A percentile compares a stretch with the other conserved stretches of the same genome.
Conservation (phyloP, 2,888 invertebrate genomes). For the Venustoraphidia nigricollis region DNA sequence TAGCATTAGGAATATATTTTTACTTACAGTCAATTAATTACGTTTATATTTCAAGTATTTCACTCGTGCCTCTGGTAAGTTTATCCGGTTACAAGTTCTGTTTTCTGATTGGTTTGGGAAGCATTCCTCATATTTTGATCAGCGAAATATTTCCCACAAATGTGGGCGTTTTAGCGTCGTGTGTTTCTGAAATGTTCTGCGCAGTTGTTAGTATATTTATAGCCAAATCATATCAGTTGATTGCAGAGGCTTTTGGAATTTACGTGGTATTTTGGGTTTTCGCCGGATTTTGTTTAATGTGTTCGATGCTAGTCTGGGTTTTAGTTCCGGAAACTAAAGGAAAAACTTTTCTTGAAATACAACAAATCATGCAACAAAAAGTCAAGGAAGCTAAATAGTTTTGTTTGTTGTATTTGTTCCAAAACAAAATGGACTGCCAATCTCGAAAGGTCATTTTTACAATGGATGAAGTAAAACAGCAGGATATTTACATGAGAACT, state of each 20-base stretch:
- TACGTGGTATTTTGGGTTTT: conserved; percentile 9
- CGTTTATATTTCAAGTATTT: conserved; percentile 5
- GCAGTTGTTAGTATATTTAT: conserved; percentile 4
- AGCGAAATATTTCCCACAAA: conserved; percentile 21
- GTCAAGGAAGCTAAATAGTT: too few relatives aligned
- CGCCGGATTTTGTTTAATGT: conserved; percentile 2
- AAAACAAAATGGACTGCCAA: too few relatives aligned
- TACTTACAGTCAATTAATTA: conserved; percentile 1
- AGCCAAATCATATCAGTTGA: conserved; percentile 7
- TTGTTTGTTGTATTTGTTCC: too few relatives aligned
- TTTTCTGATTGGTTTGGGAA: conserved; percentile 20
- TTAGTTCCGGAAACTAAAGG: conserved; percentile 11
- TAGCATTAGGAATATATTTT: background rate
- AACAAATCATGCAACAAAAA: background rate
- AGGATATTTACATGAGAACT: too few relatives aligned
- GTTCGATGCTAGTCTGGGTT: conserved; percentile 7
- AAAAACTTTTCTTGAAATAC: conserved; percentile 9
- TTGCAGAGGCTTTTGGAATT: conserved; percentile 7
- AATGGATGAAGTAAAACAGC: too few relatives aligned
- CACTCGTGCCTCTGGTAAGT: conserved; percentile 6
- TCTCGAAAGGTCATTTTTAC: too few relatives aligned
- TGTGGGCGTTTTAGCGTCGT: conserved; percentile 8
- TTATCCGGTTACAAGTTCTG: conserved; percentile 7
- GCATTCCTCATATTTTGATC: conserved; percentile 20
- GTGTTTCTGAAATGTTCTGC: conserved; percentile 5